Evolutionary conservation across 1,140 invertebrate species (phyloP).

Genomic region (Dinoponera quadriceps): DNA sequence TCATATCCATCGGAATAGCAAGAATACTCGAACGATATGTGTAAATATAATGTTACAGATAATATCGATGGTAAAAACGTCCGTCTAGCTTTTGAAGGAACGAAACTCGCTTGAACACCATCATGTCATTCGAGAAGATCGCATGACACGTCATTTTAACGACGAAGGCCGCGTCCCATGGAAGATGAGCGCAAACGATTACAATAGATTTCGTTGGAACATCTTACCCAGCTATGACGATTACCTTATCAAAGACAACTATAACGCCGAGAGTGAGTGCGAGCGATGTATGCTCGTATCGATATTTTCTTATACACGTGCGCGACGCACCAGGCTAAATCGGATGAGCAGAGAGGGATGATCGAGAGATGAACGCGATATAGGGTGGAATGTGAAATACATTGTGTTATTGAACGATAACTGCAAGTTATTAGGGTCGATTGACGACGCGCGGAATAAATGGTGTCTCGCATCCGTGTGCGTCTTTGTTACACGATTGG

Average conservation of each 20-base stretch:
- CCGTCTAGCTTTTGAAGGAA: no score
- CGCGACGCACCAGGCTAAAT: no score
- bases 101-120: no score
- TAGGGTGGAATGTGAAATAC: slow-evolving; percentile 73
- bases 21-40: no score
- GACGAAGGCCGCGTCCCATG: slow-evolving; percentile 28
- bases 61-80: no score
- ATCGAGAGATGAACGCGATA: slow-evolving; percentile 58
- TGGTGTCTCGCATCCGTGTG: slow-evolving; percentile 74
- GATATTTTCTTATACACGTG: not conserved
- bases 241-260: slow-evolving; percentile 33
- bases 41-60: no score
- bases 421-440: slow-evolving; percentile 82
- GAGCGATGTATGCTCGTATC: not conserved
- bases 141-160: not conserved
- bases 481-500: slow-evolving; percentile 74
- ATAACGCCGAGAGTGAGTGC: slow-evolving; percentile 55
- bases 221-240: slow-evolving; percentile 59
- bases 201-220: slow-evolving; percentile 67
- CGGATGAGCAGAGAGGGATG: no score
- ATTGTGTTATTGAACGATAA: slow-evolving; percentile 77
- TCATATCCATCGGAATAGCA: no score
- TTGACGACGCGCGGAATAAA: slow-evolving; percentile 76
- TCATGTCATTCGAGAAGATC: no score
- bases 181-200: slow-evolving; percentile 34